Evolutionary conservation across 1,140 invertebrate species (phyloP), one percentile per base, ranked within the genome.

Genomic region (Heliconius himera): DNA sequence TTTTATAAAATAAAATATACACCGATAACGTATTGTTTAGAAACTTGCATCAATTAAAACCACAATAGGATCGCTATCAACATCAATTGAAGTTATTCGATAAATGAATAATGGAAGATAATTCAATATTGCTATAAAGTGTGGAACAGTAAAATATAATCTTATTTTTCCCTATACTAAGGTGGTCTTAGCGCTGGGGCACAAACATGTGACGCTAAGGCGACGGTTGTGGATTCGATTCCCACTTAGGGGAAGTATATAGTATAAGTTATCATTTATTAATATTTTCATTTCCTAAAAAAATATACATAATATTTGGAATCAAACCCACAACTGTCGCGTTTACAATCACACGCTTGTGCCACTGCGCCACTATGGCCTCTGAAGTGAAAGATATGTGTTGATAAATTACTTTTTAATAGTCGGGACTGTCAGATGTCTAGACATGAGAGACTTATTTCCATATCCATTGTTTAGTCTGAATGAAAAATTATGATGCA

Each of bases 21-120:
- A 66, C 11, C 1, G 22, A 5, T 22, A 16, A 8, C 0, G 60
- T 66, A 29, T 66, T 26, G 13, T 5, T 4, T 1, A 29, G 60
- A 22, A 66, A 66, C 22, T 16, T 66, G 60, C 22, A 66, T 66
- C 60, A 66, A 66, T 66, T 66, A 66, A 66, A 66, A 66, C 46
- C n/a, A 76, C 75, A 81, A 81, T 78, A 78, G 76, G 77, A 75
- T 81, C 72, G 60, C 76, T 81, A 81, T 81, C 80, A 75, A 78
- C 66, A 75, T 56, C 80, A 81, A 81, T 81, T 81, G 73, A 51
- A 75, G 73, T 78, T 66, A 75, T 80, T 66, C 80, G 80, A 78
- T 78, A 81, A 81, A 81, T 60, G 73, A 66, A 75, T 75, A 78
- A 78, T 51, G 79, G 76, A 36, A 74, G 75, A 70, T 81, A 81